Base-by-base conservation (phyloP, 2,888 invertebrate genomes). In the Chrysina gloriosa region DNA sequence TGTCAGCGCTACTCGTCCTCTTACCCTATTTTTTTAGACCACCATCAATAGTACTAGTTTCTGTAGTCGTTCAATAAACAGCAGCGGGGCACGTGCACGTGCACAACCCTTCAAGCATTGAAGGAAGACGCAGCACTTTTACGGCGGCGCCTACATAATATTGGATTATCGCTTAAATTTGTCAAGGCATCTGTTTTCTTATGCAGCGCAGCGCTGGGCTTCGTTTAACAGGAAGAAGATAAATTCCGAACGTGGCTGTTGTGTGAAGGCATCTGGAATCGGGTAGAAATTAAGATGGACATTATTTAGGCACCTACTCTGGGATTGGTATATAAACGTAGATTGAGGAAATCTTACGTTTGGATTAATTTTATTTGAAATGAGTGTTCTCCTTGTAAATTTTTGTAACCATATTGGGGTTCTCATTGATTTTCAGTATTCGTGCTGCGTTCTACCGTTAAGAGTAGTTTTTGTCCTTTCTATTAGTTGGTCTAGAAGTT, bases 141-240 rank as follows among this genome's bases (percentile, higher is more conserved):
- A 58, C 39, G 58, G 23, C 27, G 58, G 58, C 58, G 58, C 58
- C 58, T 16, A 39, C 39, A 58, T 58, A 58, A 58, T 39, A 58
- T 58, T 39, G 25, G 58, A 58, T 58, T 58, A 58, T 58, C 58
- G 27, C 58, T 58, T 58, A 58, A 58, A 58, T 58, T 58, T 58
- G 58, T 58, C 58, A 39, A 39, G 27, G 58, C 58, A 58, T 58
- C 25, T 58, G 58, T 58, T 58, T 58, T 58, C 39, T 36, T 58
- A 58, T 25, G 14, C 39, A 58, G 39, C 7, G 52, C 5, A 14
- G 52, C 19, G 19, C 52, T 31, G 1, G 48, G n/a, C 21, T 21
- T 47, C 19, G 7, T 16, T 47, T 31, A 52, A 52, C 52, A 34
- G 52, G 52, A 52, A 31, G 52, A n/a, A 52, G 52, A 52, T 52